Evolutionary conservation across 2,888 invertebrate species (phyloP).

Genomic region (Drosophila prolongata): DNA sequence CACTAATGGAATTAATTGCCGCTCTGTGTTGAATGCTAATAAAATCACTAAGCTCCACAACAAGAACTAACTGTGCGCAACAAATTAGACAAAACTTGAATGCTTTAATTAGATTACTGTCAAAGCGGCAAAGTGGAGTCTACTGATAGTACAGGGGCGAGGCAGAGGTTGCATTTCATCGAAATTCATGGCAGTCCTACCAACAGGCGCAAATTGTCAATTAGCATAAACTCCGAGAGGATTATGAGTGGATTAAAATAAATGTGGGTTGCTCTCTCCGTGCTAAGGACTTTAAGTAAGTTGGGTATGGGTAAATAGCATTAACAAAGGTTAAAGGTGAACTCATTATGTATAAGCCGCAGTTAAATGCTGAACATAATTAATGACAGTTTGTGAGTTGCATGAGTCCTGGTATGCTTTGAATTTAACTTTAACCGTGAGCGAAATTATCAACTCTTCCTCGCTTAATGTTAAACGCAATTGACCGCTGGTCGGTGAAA

Average conservation of each 20-base stretch:
- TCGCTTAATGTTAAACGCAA: conserved; percentile 43
- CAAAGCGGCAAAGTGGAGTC: not conserved
- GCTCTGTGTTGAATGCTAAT: conserved; percentile 62
- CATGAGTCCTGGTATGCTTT: not conserved
- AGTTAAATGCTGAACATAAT: conserved; percentile 27
- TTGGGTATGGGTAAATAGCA: conserved; percentile 14
- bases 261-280: conserved; percentile 27
- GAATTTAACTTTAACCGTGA: conserved; percentile 8
- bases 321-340: conserved; percentile 39
- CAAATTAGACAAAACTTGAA: conserved; percentile 62
- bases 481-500: conserved; percentile 25
- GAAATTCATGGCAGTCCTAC: conserved; percentile 16
- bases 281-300: not conserved
- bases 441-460: conserved; percentile 2
- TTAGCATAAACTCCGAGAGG: conserved; percentile 46
- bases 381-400: conserved; percentile 24
- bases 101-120: conserved; percentile 62
- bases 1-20: conserved; percentile 73
- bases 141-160: not conserved
- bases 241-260: conserved; percentile 51
- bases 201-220: conserved; percentile 38
- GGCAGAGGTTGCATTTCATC: conserved; percentile 30
- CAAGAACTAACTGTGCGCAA: conserved; percentile 48
- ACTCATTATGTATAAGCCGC: conserved; percentile 34
- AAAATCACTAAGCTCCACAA: conserved; percentile 58